Evolutionary conservation across 2,797 vertebrate genomes (phyloP), one percentile per base, ranked within the genome.

Genomic region (Sebastes minor): DNA sequence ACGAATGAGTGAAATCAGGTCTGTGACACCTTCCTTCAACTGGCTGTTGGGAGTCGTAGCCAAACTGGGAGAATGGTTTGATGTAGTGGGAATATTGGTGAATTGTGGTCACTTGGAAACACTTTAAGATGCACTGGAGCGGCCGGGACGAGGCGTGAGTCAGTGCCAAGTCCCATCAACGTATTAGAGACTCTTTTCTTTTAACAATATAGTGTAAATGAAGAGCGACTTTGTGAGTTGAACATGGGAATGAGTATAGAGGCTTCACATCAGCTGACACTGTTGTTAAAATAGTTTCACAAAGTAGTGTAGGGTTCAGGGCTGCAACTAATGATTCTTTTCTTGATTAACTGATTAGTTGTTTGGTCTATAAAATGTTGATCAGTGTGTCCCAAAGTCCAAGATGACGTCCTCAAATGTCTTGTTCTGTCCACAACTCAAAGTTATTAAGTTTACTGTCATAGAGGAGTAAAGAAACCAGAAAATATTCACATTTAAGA

Each of bases 1-100:
- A 32, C 5, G 23, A 62, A 80, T 62, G 38, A 46, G 71, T 72
- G 49, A 67, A 33, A 63, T 52, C 65, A 71, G 23, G 35, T 77
- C 53, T 9, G 57, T 25, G 42, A 73, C 70, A 55, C 25, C 16
- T 49, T 35, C 22, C 30, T 22, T 33, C 38, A 75, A 27, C 38
- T 35, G 23, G 6, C 10, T 38, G 64, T n/a, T 68, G 9, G 20
- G 32, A 74, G 69, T 22, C 3, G 8, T 18, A 12, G 12, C 57
- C 22, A 62, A 53, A 72, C 32, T 65, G 20, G 16, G 60, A 46
- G 32, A 73, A 8, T 9, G 18, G 18, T 55, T 73, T 53, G 13
- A 16, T 42, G 52, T 28, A 16, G 46, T 71, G n/a, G 69, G n/a
- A 33, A 9, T 38, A 52, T 30, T 46, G 52, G 33, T 71, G 23